Evolutionary conservation across 2,797 vertebrate genomes (phyloP).

Genomic region (Pseudotriccus pelzelni): DNA sequence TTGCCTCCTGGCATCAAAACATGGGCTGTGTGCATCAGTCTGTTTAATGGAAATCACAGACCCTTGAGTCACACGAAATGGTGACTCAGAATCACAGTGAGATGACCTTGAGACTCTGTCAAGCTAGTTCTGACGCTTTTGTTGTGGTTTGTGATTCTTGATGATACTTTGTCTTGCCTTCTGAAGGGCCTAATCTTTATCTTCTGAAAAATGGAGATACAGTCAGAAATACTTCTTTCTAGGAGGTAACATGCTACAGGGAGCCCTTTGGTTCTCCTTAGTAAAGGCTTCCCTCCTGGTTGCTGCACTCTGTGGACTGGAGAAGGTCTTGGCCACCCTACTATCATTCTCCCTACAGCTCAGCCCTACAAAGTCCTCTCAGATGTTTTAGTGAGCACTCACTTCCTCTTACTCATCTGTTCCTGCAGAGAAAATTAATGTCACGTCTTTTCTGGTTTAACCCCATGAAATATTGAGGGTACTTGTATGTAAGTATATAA

Average conservation of each 20-base stretch:
- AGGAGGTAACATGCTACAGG: neutral
- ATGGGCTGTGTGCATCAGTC: neutral
- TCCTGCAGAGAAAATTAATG: neutral
- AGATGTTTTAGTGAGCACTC: neutral
- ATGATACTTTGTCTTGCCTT: neutral
- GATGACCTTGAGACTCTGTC: neutral
- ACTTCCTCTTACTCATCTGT: neutral
- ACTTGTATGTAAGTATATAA: neutral
- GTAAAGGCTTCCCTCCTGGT: neutral
- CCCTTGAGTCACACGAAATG: neutral
- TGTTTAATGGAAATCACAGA: neutral
- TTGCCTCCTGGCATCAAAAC: neutral
- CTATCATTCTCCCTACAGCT: neutral
- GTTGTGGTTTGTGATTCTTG: neutral
- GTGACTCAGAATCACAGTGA: slow-evolving; percentile 2
- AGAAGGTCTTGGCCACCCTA: neutral
- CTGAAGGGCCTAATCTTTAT: neutral
- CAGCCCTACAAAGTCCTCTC: neutral
- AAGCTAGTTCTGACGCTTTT: neutral
- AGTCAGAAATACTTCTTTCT: neutral
- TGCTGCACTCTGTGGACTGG: neutral
- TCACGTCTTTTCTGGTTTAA: neutral
- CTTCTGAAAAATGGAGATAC: neutral
- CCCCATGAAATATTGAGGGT: neutral
- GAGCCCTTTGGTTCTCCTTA: neutral